Percentiles rank a stretch among this genome's conserved stretches.
phyloP scores from a whole-genome alignment of 2,113 vertebrate genomes.

The Electrona antarctica region DNA sequence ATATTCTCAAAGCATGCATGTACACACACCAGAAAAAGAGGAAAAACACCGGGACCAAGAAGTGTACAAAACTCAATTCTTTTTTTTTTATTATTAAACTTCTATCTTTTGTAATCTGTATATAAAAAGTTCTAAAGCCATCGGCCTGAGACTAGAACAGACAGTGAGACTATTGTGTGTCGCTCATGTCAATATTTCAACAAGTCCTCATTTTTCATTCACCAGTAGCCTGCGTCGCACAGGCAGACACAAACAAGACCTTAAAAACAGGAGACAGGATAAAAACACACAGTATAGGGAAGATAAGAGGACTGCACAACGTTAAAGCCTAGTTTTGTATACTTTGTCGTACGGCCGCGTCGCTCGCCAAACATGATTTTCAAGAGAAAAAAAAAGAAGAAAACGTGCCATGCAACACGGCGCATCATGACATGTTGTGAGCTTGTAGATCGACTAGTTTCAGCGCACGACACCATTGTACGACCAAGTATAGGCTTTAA shows the following conservation, averaged over 20 bases:
- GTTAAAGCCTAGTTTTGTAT: too few relatives aligned
- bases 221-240: constrained; percentile 45
- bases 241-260: constrained; percentile 39
- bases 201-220: constrained; percentile 61
- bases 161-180: constrained; percentile 56
- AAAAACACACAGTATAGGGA: constrained; percentile 44
- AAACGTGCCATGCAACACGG: too few relatives aligned
- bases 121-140: constrained; percentile 83
- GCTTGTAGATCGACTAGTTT: too few relatives aligned
- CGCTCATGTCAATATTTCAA: constrained; percentile 44
- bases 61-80: constrained; percentile 71
- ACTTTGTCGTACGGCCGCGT: too few relatives aligned
- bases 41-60: constrained; percentile 27
- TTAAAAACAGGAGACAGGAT: constrained; percentile 58
- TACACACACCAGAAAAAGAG: constrained; percentile 4
- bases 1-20: background rate
- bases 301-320: constrained; percentile 28
- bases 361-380: too few relatives aligned
- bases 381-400: too few relatives aligned
- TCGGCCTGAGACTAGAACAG: constrained; percentile 73
- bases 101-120: constrained; percentile 79
- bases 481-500: too few relatives aligned
- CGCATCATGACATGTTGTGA: too few relatives aligned
- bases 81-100: constrained; percentile 78
- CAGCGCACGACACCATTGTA: too few relatives aligned